Evolutionary conservation across 2,797 vertebrate genomes (phyloP), one percentile per base, ranked within the genome.

Genomic region (Gadopsis marmoratus): DNA sequence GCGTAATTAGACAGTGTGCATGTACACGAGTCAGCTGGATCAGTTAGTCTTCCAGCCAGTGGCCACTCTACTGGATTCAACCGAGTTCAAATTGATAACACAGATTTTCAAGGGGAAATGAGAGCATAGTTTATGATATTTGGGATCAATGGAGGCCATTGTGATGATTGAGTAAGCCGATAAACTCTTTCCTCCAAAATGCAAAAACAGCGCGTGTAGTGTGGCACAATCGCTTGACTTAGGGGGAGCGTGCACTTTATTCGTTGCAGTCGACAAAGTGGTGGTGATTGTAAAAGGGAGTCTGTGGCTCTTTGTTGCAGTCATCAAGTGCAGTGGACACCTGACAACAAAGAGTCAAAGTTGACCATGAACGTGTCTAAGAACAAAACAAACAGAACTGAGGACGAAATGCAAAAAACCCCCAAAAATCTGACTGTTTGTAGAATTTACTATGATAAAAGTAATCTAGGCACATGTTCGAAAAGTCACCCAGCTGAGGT

Each of bases 181-280:
- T 47, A 3, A 81, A 62, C 41, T 62, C 48, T 35, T 45, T 79
- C 74, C 62, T 68, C 55, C n/a, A 47, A 77, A 74, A 66, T 48
- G 19, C 33, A 37, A 29, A 19, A 71, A 23, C 33, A 37, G 31
- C 55, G 10, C 35, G 23, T 53, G 26, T 9, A 8, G 43, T 8
- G 19, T 48, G 37, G 41, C 0, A 17, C 54, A 48, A 41, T 63
- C 1, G 14, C 56, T 48, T 43, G 11, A n/a, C 1, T 12, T 43
- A 10, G 3, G 41, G 41, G 8, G 26, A 0, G 0, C 14, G 39
- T 29, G 60, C 19, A 26, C 39, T 43, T 47, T 6, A 29, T 71
- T 45, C 2, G 0, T 19, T 37, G 7, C 13, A 51, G 9, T 58
- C 16, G 1, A 39, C 8, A 26, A 62, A 33, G 26, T 51, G 11